Percentiles rank a stretch among this genome's conserved stretches.
These are phyloP conservation scores for Theristus sp. DNA, from an alignment of 2,888 invertebrate species.

Conservation along the genomic window DNA sequence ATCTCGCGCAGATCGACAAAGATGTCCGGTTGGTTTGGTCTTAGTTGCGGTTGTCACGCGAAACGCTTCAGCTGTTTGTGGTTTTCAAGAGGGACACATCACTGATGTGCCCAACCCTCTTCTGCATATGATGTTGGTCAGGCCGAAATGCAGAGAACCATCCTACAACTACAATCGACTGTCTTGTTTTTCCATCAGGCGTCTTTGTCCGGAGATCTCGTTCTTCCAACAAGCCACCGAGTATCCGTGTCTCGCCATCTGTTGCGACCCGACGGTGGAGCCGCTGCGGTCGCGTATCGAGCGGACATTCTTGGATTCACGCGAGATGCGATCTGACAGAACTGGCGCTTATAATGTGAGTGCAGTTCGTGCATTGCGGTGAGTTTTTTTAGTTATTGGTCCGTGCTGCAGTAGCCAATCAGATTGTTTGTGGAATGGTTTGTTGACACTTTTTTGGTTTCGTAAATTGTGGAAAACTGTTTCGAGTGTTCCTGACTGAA, in stretches of 20 bases:
- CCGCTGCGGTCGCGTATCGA: neutral
- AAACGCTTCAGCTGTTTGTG: too few relatives aligned
- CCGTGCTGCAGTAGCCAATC: too few relatives aligned
- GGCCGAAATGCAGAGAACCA: neutral
- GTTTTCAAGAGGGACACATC: neutral
- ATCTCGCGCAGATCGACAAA: constrained; percentile 87
- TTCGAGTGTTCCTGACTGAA: too few relatives aligned
- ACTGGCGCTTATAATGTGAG: neutral
- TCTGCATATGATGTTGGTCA: neutral
- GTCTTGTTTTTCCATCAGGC: too few relatives aligned
- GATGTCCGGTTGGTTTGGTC: constrained; percentile 45
- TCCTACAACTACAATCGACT: neutral
- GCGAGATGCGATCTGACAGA: neutral
- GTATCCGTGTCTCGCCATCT: constrained; percentile 42
- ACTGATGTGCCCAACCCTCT: neutral
- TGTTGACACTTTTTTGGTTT: too few relatives aligned
- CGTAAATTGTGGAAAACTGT: too few relatives aligned
- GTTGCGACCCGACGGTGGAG: neutral
- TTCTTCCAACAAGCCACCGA: constrained; percentile 90
- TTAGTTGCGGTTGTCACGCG: too few relatives aligned
- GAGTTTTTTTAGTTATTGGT: too few relatives aligned
- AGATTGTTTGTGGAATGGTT: too few relatives aligned
- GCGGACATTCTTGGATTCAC: neutral
- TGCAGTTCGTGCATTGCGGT: too few relatives aligned
- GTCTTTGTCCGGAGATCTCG: constrained; percentile 79